These are phyloP conservation scores for Agrotis puta DNA, from an alignment of 2,888 invertebrate species.

Conservation along the genomic window DNA sequence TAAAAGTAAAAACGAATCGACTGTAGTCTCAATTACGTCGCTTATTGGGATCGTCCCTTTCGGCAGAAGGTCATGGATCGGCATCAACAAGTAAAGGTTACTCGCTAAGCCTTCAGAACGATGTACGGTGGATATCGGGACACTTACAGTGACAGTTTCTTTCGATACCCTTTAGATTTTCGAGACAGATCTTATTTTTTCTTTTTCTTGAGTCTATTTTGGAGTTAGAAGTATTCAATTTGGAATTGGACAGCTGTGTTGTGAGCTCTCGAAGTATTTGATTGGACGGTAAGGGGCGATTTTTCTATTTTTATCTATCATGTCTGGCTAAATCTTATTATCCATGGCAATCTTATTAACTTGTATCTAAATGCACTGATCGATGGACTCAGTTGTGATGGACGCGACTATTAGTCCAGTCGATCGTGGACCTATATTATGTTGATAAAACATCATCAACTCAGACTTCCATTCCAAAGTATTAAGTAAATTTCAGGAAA, in stretches of 20 bases:
- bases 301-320: too few relatives aligned
- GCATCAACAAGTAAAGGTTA: slow-evolving; percentile 46
- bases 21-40: slow-evolving; percentile 20
- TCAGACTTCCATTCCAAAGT: too few relatives aligned
- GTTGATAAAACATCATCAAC: too few relatives aligned
- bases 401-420: too few relatives aligned
- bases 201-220: background rate
- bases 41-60: slow-evolving; percentile 29
- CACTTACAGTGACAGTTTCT: slow-evolving; percentile 22
- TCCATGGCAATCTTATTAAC: too few relatives aligned
- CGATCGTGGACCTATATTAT: too few relatives aligned
- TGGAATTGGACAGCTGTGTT: background rate
- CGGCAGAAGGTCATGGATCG: slow-evolving; percentile 39
- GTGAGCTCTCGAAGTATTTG: background rate
- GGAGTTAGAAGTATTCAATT: background rate
- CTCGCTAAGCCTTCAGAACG: slow-evolving; percentile 13
- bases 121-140: slow-evolving; percentile 11
- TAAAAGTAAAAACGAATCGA: background rate
- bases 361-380: too few relatives aligned
- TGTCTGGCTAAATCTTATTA: too few relatives aligned
- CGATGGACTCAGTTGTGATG: too few relatives aligned
- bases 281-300: background rate
- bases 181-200: background rate
- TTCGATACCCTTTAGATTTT: slow-evolving; percentile 8
- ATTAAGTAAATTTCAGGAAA: too few relatives aligned